Base-by-base conservation (phyloP, 2,113 vertebrate genomes). In the Myocastor coypus region DNA sequence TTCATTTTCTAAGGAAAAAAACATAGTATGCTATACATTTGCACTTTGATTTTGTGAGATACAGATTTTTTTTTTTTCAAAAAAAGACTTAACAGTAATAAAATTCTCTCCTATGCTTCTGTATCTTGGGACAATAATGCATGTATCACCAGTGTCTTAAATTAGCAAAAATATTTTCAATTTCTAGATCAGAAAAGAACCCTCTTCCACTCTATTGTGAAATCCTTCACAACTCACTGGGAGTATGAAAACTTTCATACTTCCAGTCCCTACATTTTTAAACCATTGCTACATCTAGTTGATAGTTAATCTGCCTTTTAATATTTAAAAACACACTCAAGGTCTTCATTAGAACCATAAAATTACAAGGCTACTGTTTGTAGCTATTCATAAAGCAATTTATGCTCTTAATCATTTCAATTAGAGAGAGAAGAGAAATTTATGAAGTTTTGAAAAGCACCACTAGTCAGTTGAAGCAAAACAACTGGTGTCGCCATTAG, bases 401-500 rank as follows among this genome's bases (percentile, higher is more conserved):
- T 46, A 55, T 26, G 52, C 22, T 64, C 55, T 40, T 77, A 85
- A 83, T 50, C 7, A 28, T 69, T 88, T 78, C 61, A 46, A 32
- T 83, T 87, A 78, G 19, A 89, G n/a, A 16, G 26, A 80, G 90
- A 84, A 81, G 85, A 13, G 20, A 85, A 57, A 34, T 11, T 64
- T 4, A 30, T 10, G 10, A 20, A 37, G 50, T 92, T 93, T 85
- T 26, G 22, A 24, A 32, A 96, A 63, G 66, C 37, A 50, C 46
- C 46, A 61, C 55, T 19, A 34, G 20, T 20, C 40, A 37, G 81
- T 87, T 40, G 66, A 77, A 81, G 59, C 7, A 73, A 75, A 95
- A 95, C 68, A 68, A 69, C 63, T 40, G 94, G 97, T 96, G 84
- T 94, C 68, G 87, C 96, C 94, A 14, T 94, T 94, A 96, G 97